Conservation (phyloP, 2,888 invertebrate species). For the Isoperla grammatica region DNA sequence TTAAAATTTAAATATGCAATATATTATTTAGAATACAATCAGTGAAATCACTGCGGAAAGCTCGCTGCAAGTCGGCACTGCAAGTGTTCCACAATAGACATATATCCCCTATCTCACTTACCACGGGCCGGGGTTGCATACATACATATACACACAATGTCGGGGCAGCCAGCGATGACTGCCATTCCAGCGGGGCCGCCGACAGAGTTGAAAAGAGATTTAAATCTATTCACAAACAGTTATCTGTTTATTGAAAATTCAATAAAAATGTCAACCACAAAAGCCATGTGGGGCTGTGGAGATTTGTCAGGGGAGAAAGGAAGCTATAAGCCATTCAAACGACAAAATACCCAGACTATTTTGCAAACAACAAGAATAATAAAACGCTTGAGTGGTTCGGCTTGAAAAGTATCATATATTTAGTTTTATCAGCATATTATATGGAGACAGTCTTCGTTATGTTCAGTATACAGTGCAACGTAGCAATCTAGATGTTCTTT, state of each 20-base stretch:
- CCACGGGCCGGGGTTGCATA: no score
- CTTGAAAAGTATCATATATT: neutral
- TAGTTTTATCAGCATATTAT: slow-evolving; percentile 1
- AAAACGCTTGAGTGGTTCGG: slow-evolving; percentile 1
- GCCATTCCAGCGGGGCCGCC: neutral
- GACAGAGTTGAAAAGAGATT: neutral
- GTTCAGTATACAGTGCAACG: no score
- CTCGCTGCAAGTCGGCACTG: no score
- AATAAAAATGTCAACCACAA: slow-evolving; percentile 4
- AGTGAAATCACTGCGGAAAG: no score
- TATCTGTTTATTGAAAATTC: slow-evolving; percentile 14
- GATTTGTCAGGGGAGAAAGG: slow-evolving; percentile 5
- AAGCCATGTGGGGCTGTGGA: neutral
- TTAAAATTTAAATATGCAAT: no score
- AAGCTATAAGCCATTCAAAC: neutral
- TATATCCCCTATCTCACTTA: no score
- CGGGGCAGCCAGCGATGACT: no score
- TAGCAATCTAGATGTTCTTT: no score
- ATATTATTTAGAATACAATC: no score
- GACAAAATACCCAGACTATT: slow-evolving; percentile 10
- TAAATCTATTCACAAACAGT: slow-evolving; percentile 8
- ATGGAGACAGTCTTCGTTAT: neutral
- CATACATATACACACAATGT: no score
- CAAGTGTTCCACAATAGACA: no score
- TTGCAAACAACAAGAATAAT: slow-evolving; percentile 17